Conservation (phyloP, 2,888 invertebrate genomes). For the Orgyia antiqua region DNA sequence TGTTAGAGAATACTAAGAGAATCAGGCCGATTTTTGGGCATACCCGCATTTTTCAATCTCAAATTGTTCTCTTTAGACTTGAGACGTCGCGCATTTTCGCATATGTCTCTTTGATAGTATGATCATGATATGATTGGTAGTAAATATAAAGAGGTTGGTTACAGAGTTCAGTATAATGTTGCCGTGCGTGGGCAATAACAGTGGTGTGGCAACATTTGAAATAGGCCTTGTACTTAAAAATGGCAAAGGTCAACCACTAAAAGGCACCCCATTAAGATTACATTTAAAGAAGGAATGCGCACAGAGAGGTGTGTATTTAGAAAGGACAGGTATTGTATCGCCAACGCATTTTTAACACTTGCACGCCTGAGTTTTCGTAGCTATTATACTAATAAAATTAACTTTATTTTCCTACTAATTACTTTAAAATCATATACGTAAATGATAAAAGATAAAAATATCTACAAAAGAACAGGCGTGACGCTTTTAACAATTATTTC, state of each 20-base stretch:
- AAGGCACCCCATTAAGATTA: slow-evolving; percentile 91
- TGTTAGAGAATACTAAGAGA: no score
- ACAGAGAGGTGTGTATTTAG: slow-evolving; percentile 91
- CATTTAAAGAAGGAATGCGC: slow-evolving; percentile 95
- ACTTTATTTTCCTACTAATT: no score
- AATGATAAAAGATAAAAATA: slow-evolving; percentile 12
- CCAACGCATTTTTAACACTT: slow-evolving; percentile 79
- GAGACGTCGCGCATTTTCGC: no score
- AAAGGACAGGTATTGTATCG: slow-evolving; percentile 80
- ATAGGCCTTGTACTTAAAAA: slow-evolving; percentile 91
- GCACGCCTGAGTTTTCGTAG: slow-evolving; percentile 50
- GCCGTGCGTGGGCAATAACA: slow-evolving; percentile 92
- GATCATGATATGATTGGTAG: no score
- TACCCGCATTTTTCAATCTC: no score
- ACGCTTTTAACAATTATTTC: slow-evolving; percentile 41
- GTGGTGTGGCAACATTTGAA: slow-evolving; percentile 91
- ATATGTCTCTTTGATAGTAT: no score
- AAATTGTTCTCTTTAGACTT: no score
- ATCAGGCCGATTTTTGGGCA: no score
- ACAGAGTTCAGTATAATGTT: slow-evolving; percentile 92
- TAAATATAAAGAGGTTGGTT: slow-evolving; percentile 37
- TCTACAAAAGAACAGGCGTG: slow-evolving; percentile 47
- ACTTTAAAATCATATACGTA: no score
- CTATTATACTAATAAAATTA: slow-evolving; percentile 16
- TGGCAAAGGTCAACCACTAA: slow-evolving; percentile 86